Percentiles rank a stretch among this genome's conserved stretches.
These are phyloP conservation scores for Sialis lutaria DNA, from an alignment of 2,888 invertebrate species.

Conservation along the genomic window DNA sequence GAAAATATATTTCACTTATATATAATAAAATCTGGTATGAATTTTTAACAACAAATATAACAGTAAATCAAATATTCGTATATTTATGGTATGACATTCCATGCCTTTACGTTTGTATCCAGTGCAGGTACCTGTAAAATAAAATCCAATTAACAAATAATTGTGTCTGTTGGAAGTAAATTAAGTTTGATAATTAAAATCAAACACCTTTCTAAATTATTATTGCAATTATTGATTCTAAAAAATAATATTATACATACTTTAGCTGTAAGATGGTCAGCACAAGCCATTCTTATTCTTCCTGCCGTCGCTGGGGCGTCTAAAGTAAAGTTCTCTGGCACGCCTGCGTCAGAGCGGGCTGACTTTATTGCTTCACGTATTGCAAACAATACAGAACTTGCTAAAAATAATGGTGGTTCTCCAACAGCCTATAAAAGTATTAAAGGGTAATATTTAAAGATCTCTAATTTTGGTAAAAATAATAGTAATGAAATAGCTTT, in stretches of 20 bases:
- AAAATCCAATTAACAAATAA: too few relatives aligned
- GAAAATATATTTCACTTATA: too few relatives aligned
- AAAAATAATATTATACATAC: constrained; percentile 24
- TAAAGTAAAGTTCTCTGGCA: constrained; percentile 38
- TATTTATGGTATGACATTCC: too few relatives aligned
- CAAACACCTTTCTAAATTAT: too few relatives aligned
- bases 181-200: too few relatives aligned
- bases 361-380: constrained; percentile 73
- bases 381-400: constrained; percentile 76
- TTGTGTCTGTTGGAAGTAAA: too few relatives aligned
- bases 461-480: background rate
- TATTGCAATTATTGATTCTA: too few relatives aligned
- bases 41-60: too few relatives aligned
- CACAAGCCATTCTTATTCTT: constrained; percentile 76
- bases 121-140: too few relatives aligned
- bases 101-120: too few relatives aligned
- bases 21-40: too few relatives aligned
- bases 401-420: constrained; percentile 86
- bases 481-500: background rate
- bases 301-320: constrained; percentile 81
- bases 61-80: too few relatives aligned
- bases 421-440: constrained; percentile 62
- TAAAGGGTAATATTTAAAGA: background rate
- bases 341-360: constrained; percentile 54
- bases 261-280: constrained; percentile 63